These are phyloP conservation scores for Hirtodrosophila trivittata DNA, from an alignment of 2,888 invertebrate species.

Conservation along the genomic window DNA sequence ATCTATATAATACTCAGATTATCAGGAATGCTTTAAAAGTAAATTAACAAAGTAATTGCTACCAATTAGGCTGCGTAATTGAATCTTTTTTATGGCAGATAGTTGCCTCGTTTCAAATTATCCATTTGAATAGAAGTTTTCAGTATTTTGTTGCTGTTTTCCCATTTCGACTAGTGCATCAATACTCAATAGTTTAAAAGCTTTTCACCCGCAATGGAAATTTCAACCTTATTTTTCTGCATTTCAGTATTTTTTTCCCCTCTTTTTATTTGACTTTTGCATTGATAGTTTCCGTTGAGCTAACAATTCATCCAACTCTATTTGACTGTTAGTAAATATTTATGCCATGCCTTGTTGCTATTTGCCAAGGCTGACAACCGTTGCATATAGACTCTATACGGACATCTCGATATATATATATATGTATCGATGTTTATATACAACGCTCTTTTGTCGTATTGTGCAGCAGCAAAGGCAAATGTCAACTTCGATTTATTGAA, in stretches of 20 bases:
- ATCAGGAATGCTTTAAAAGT: too few species aligned
- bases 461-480: constrained; percentile 25
- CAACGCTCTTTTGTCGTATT: too few species aligned
- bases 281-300: constrained; percentile 27
- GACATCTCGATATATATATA: constrained; percentile 2
- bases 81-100: too few species aligned
- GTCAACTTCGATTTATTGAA: constrained; percentile 67
- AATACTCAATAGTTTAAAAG: not conserved
- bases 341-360: constrained; percentile 1
- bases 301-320: constrained; percentile 9
- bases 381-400: constrained; percentile 17
- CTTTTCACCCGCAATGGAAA: not conserved
- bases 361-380: too few species aligned
- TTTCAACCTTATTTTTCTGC: not conserved
- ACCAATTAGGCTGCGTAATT: too few species aligned
- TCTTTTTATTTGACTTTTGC: too few species aligned
- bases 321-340: constrained; percentile 33
- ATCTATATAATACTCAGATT: too few species aligned
- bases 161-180: too few species aligned
- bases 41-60: too few species aligned
- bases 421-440: not conserved
- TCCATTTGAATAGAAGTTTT: too few species aligned
- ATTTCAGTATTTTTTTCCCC: constrained; percentile 17
- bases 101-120: too few species aligned
- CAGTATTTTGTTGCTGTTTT: too few species aligned